phyloP scores from a whole-genome alignment of 1,140 invertebrate species.

The Drosophila sechellia region DNA sequence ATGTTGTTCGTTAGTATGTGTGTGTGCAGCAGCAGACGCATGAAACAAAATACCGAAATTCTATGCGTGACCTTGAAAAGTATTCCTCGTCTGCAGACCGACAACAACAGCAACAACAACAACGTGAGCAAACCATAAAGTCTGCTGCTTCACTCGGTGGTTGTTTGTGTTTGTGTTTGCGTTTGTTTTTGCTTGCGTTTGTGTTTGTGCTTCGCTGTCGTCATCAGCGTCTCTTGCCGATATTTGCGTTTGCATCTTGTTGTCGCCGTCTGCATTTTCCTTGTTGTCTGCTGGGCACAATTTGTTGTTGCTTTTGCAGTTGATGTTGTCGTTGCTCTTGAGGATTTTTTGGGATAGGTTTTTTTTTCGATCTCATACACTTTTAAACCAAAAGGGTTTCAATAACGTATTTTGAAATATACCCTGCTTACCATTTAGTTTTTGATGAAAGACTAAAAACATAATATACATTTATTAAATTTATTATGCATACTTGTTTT shows the following conservation, averaged over 20 bases:
- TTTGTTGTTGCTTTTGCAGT: conserved; percentile 43
- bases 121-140: conserved; percentile 38
- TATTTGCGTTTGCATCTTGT: conserved; percentile 55
- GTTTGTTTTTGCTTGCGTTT: conserved; percentile 55
- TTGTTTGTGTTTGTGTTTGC: conserved; percentile 57
- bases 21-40: conserved; percentile 65
- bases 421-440: too few relatives aligned
- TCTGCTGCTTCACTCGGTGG: conserved; percentile 65
- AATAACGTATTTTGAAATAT: neutral
- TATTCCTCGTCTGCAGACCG: conserved; percentile 69
- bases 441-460: too few relatives aligned
- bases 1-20: conserved; percentile 21
- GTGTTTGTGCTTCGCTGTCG: conserved; percentile 40
- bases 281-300: conserved; percentile 75
- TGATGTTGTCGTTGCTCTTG: conserved; percentile 26
- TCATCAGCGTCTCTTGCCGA: conserved; percentile 38
- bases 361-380: conserved; percentile 7
- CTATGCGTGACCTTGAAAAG: conserved; percentile 83
- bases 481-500: too few relatives aligned
- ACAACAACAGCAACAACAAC: conserved; percentile 36
- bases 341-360: conserved; percentile 34
- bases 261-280: conserved; percentile 80
- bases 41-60: conserved; percentile 83
- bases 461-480: too few relatives aligned
- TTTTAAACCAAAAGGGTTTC: conserved; percentile 10